Evolutionary conservation across 23 tunicate species (phyloP), one percentile per base, ranked within the genome.

Genomic region (Diplosoma virens): DNA sequence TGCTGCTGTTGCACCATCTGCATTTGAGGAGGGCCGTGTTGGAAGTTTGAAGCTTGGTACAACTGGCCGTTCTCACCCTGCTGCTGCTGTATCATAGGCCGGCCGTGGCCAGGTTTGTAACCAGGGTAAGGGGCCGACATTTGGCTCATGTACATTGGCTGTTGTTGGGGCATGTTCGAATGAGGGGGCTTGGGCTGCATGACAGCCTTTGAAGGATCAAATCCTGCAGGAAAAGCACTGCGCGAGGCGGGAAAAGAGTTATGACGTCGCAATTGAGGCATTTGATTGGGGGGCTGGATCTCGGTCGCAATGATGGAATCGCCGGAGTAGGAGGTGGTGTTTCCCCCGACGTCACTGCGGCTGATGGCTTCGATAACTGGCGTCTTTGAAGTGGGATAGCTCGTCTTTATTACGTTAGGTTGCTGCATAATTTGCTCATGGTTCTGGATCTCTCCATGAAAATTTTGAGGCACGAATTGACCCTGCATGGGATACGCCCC

Each of bases 291-390:
- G 32, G 84, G 11, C 3, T 60, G 61, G 1, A 33, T 29, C 5
- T 84, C 76, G 45, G 84, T 29, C 18, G 61, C 18, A 3, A 34
- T 30, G 17, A 22, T 29, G 20, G 56, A 31, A 29, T 53, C 54
- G 32, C 63, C 35, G 4, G 89, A 24, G 33, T 37, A 74, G 23
- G 46, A 30, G 46, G 50, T 74, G 26, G 82, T 26, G 28, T 79
- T 74, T 28, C 84, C 75, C 5, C 96, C 96, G 3, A 89, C 88
- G 63, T 89, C 96, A 63, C 96, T 89, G 7, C 96, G 54, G 54
- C 82, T 89, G 30, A 89, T 89, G 21, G 96, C 79, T 33, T 89
- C 96, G 22, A 89, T 89, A 26, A 75, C 52, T 30, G 93, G 55
- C 0, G 64, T 36, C 45, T 89, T 82, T 16, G 87, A 78, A 52